Conservation (phyloP, 2,797 vertebrate genomes). For the Phylloscopus collybita region DNA sequence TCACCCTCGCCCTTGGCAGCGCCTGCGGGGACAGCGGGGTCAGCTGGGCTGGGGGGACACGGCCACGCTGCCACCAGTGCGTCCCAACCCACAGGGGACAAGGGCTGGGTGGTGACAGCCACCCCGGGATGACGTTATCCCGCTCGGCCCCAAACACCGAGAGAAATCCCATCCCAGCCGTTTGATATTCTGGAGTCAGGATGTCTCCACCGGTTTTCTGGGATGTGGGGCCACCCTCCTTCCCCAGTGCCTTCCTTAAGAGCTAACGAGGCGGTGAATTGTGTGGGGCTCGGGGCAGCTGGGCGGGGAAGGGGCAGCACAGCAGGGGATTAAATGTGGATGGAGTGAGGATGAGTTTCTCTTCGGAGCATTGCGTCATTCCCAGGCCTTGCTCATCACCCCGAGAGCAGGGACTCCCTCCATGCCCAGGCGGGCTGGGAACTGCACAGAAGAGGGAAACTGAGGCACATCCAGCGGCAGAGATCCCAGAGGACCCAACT, state of each 20-base stretch:
- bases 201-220: neutral
- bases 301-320: neutral
- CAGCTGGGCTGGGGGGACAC: neutral
- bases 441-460: neutral
- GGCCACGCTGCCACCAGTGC: rapidly evolving
- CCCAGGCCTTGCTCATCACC: neutral
- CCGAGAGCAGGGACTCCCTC: neutral
- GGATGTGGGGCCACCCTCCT: neutral
- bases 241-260: rapidly evolving
- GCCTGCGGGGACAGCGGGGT: constrained; percentile 65
- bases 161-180: rapidly evolving
- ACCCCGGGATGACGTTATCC: neutral
- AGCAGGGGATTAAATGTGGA: neutral
- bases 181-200: neutral
- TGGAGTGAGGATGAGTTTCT: rapidly evolving
- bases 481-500: neutral
- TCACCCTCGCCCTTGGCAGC: constrained; percentile 77
- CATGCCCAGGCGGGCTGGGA: neutral
- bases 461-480: neutral
- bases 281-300: rapidly evolving
- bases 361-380: neutral
- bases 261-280: rapidly evolving
- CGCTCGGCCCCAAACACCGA: rapidly evolving
- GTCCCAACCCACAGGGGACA: neutral
- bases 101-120: rapidly evolving